Evolutionary conservation across 2,888 invertebrate species (phyloP), one percentile per base, ranked within the genome.

Genomic region (Ceramica pisi): DNA sequence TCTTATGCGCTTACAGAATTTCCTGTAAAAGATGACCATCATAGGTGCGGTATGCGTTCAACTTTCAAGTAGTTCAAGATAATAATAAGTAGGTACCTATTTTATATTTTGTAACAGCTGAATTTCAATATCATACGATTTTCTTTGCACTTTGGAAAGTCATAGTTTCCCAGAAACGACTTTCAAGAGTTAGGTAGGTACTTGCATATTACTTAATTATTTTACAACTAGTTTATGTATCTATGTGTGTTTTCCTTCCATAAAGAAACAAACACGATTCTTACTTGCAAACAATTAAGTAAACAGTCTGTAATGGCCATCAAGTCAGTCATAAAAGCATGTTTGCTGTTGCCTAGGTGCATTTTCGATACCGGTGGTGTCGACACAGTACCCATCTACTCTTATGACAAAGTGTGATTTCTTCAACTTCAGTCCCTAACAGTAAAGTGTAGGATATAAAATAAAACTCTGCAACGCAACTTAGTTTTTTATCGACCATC

Each of bases 401-500:
- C 7, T 44, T 4, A 60, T 46, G 38, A 38, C 12, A 38, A 38
- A 12, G 67, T 60, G 63, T 51, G 38, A 73, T 63, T 62, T 78
- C 46, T 51, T 55, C 31, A 65, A 51, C 57, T 48, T 53, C 56
- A 44, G 31, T 10, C 31, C 10, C 59, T 56, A 60, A 63, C 53
- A 75, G 62, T 12, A 31, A 19, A 57, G 56, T 21, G 60, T 56
- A 9, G 12, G 38, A 56, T 26, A 46, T 51, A 38, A 73, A 79
- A 67, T 48, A 51, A 75, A 67, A 71, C 71, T 53, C 14, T 26
- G 21, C 72, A 78, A 73, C 67, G 79, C 79, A 78, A 75, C 75
- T 71, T 75, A 61, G 71, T 82, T 82, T 78, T 77, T 81, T 82
- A 78, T 78, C 31, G 50, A n/a, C 60, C 26, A 51, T 78, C 66